A percentile compares a stretch with the other conserved stretches of the same genome.
Conservation (phyloP, 2,888 invertebrate species). For the Drosophila colorata region DNA sequence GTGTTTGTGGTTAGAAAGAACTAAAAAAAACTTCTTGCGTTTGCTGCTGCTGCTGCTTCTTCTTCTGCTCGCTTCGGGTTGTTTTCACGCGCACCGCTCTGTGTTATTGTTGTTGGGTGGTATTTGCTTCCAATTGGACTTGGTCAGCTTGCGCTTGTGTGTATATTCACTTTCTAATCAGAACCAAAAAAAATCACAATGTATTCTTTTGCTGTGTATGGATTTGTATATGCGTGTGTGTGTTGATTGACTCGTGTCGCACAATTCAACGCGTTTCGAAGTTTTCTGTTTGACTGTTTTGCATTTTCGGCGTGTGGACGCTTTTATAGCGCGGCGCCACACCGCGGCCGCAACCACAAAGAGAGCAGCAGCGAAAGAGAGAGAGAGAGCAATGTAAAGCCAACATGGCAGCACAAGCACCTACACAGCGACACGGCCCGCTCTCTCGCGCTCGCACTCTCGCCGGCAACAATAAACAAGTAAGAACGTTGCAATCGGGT, state of each 20-base stretch:
- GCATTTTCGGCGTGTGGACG: slow-evolving; percentile 59
- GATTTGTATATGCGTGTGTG: slow-evolving; percentile 27
- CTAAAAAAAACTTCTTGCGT: slow-evolving; percentile 43
- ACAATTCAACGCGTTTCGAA: slow-evolving; percentile 62
- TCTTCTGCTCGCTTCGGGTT: slow-evolving; percentile 30
- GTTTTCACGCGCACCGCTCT: slow-evolving; percentile 44
- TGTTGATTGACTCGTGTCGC: slow-evolving; percentile 34
- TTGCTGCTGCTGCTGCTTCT: slow-evolving; percentile 23
- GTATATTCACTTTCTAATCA: slow-evolving; percentile 67
- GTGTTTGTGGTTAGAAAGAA: slow-evolving; percentile 34
- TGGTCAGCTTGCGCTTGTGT: slow-evolving; percentile 41
- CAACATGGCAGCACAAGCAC: slow-evolving; percentile 37
- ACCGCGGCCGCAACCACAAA: slow-evolving; percentile 32
- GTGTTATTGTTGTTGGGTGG: slow-evolving; percentile 21
- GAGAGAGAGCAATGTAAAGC: slow-evolving; percentile 15
- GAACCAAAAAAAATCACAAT: slow-evolving; percentile 66
- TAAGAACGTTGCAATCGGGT: too few relatives aligned
- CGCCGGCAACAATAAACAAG: slow-evolving; percentile 33
- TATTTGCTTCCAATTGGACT: slow-evolving; percentile 38
- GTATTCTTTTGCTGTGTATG: slow-evolving; percentile 45
- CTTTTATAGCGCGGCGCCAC: slow-evolving; percentile 61
- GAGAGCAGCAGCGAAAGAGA: slow-evolving; percentile 26
- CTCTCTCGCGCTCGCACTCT: slow-evolving; percentile 23
- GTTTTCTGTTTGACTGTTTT: slow-evolving; percentile 68
- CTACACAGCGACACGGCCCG: slow-evolving; percentile 34